Evolutionary conservation across 2,888 invertebrate species (phyloP).

Genomic region (Volucella bombylans): DNA sequence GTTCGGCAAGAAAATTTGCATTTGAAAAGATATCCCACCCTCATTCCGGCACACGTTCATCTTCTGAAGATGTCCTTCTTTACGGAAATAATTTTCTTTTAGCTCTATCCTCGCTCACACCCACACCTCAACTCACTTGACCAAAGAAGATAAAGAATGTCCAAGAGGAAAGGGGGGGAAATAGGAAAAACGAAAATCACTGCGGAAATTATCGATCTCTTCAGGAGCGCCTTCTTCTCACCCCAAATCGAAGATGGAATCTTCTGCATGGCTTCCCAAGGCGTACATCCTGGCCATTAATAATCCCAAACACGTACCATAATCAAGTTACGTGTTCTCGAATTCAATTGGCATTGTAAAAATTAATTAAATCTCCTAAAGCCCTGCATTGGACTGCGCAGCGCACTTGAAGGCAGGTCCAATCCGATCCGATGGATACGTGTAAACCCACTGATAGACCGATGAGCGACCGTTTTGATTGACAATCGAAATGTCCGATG

Average conservation of each 20-base stretch:
- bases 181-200: slow-evolving; percentile 57
- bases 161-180: slow-evolving; percentile 7
- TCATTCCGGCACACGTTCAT: slow-evolving; percentile 35
- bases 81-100: slow-evolving; percentile 70
- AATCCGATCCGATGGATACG: slow-evolving; percentile 1
- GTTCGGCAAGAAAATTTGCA: slow-evolving; percentile 62
- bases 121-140: slow-evolving; percentile 19
- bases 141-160: slow-evolving; percentile 17
- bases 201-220: slow-evolving; percentile 70
- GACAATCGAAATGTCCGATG: slow-evolving; percentile 63
- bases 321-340: slow-evolving; percentile 74
- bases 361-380: slow-evolving; percentile 73
- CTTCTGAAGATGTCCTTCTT: slow-evolving; percentile 48
- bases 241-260: slow-evolving; percentile 45
- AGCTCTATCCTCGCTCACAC: not conserved
- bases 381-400: slow-evolving; percentile 64
- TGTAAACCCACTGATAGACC: slow-evolving; percentile 29
- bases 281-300: slow-evolving; percentile 52
- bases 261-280: slow-evolving; percentile 67
- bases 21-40: slow-evolving; percentile 58
- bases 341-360: slow-evolving; percentile 74
- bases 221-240: slow-evolving; percentile 11
- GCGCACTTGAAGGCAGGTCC: not conserved
- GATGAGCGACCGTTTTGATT: slow-evolving; percentile 67
- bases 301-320: slow-evolving; percentile 72